phyloP scores from a whole-genome alignment of 1,140 invertebrate species.

The Musca domestica region DNA sequence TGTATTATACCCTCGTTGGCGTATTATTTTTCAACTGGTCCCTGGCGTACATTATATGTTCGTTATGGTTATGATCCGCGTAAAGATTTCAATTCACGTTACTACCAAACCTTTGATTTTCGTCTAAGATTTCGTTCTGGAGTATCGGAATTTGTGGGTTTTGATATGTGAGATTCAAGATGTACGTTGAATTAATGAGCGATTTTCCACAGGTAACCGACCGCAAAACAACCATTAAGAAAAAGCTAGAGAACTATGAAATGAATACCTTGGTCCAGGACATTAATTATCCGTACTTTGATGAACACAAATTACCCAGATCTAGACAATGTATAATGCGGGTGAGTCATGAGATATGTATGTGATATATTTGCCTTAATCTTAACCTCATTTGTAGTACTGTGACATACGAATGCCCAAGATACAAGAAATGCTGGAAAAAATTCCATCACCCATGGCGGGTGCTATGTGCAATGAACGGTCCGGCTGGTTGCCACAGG shows the following conservation, averaged over 20 bases:
- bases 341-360: conserved; percentile 22
- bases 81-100: conserved; percentile 71
- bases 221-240: conserved; percentile 19
- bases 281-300: conserved; percentile 49
- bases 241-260: conserved; percentile 23
- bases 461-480: conserved; percentile 67
- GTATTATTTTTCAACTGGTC: conserved; percentile 82
- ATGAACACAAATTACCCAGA: conserved; percentile 44
- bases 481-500: conserved; percentile 72
- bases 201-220: conserved; percentile 3
- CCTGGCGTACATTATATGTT: conserved; percentile 85
- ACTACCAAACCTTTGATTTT: conserved; percentile 84
- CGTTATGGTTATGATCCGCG: conserved; percentile 84
- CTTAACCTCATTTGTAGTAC: conserved; percentile 59
- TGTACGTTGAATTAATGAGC: background rate
- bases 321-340: conserved; percentile 48
- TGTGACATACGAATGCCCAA: conserved; percentile 82
- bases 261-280: conserved; percentile 34
- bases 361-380: background rate
- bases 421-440: conserved; percentile 74
- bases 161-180: background rate
- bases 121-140: conserved; percentile 61
- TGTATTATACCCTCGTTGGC: conserved; percentile 77
- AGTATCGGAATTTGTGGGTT: conserved; percentile 48
- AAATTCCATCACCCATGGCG: conserved; percentile 64